These are phyloP conservation scores for Ophion obscuratus DNA, from an alignment of 2,888 invertebrate species.

Conservation along the genomic window DNA sequence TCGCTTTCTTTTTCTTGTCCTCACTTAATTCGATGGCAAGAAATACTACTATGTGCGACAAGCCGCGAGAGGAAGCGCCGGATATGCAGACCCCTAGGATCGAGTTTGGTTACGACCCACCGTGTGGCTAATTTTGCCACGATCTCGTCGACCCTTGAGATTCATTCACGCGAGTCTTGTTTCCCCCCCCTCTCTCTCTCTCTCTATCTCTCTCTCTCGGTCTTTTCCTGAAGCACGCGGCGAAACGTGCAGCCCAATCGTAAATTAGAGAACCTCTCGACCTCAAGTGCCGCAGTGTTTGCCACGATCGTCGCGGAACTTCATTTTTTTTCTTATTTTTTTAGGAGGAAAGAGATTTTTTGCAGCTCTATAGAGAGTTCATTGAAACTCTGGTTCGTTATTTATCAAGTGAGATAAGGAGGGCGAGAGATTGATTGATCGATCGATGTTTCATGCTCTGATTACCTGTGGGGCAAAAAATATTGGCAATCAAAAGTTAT, in stretches of 20 bases:
- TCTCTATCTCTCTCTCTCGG: too few relatives aligned
- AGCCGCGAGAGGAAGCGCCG: neutral
- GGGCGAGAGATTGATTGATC: too few relatives aligned
- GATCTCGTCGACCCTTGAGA: slow-evolving; percentile 38
- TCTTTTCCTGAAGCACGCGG: too few relatives aligned
- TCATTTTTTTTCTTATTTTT: neutral
- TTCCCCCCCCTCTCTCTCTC: too few relatives aligned
- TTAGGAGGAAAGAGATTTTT: neutral
- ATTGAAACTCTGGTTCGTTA: too few relatives aligned
- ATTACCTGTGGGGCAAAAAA: too few relatives aligned
- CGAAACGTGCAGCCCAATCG: slow-evolving; percentile 30
- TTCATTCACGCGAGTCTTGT: slow-evolving; percentile 22
- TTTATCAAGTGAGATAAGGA: too few relatives aligned
- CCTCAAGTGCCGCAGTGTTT: slow-evolving; percentile 1
- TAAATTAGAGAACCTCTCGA: slow-evolving; percentile 33
- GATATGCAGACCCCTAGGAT: neutral
- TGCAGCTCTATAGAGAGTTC: too few relatives aligned
- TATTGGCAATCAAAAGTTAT: too few relatives aligned
- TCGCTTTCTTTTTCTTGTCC: slow-evolving; percentile 15
- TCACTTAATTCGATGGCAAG: slow-evolving; percentile 43
- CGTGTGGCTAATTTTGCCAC: slow-evolving; percentile 40
- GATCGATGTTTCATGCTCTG: too few relatives aligned
- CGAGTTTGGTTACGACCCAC: slow-evolving; percentile 16
- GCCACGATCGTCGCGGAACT: slow-evolving; percentile 6
- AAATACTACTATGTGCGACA: slow-evolving; percentile 14